Evolutionary conservation across 1,140 invertebrate species (phyloP), one percentile per base, ranked within the genome.

Genomic region (Marisa cornuarietis): DNA sequence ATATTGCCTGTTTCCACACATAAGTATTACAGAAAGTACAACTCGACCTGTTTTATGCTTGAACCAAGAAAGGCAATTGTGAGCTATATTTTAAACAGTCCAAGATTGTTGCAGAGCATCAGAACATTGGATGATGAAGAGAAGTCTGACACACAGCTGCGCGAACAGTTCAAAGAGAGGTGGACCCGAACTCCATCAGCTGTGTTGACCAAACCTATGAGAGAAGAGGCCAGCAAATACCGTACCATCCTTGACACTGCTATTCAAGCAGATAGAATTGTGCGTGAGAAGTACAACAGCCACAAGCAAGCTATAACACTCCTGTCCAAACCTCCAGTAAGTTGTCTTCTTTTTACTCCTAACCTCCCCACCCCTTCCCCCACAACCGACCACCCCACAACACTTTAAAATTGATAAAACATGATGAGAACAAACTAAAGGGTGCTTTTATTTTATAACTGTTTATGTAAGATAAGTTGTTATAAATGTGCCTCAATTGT

Each of bases 131-230:
- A 95, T 86, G 97, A 99, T 90, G 98, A 99, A 92, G 94, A 95
- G 83, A 93, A 95, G 79, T 96, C 96, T 1, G 98, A 99, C 90
- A 94, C 95, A 85, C 94, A 96, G 87, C 92, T 99, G 71, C 93
- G 95, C 83, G 91, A 93, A 71, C 98, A 99, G 92, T 99, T 99
- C 88, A 96, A 96, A 87, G 92, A 92, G 52, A 87, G 94, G 82
- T 99, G 98, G 98, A 95, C 94, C 0, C 93, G 98, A 86, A 97
- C 96, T 54, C 92, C 95, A 0, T 99, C 97, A 5, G 93, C 93
- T 24, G 95, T 95, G 90, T 93, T 99, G 52, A 99, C 97, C 6
- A 95, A 95, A 88, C 95, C 96, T 84, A 89, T 91, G 82, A 81
- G 85, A 81, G 87, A 94, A 20, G 98, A 99, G 92, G 93, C 95